A percentile compares a stretch with the other conserved stretches of the same genome.
Conservation (phyloP, 2,797 vertebrate species). For the Sarcophilus harrisii region DNA sequence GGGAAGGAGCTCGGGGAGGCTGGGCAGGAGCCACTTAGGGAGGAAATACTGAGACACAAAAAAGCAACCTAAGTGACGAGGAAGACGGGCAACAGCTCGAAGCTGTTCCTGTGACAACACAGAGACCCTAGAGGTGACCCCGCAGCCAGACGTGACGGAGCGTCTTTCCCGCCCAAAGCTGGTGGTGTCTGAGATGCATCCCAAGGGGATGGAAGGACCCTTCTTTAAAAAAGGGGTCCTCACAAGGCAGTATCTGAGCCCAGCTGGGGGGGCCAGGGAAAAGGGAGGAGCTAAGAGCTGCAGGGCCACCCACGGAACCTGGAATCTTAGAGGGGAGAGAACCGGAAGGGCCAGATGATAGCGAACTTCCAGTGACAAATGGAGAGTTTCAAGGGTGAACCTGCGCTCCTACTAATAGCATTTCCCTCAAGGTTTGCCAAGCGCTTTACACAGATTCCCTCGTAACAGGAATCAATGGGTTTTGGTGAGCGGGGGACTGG, state of each 20-base stretch:
- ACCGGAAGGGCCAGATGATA: neutral
- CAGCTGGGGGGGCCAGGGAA: too few species aligned
- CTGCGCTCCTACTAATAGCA: neutral
- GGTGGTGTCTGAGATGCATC: neutral
- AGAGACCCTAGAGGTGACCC: too few species aligned
- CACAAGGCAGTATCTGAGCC: too few species aligned
- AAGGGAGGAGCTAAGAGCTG: neutral
- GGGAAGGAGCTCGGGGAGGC: neutral
- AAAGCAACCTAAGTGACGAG: too few species aligned
- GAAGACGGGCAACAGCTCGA: too few species aligned
- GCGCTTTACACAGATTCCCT: neutral
- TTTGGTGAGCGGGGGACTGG: neutral
- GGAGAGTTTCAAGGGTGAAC: too few species aligned
- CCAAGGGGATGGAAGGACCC: neutral
- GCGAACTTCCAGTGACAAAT: neutral
- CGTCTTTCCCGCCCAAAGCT: neutral
- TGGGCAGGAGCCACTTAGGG: too few species aligned
- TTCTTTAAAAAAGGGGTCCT: neutral
- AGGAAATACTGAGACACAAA: too few species aligned
- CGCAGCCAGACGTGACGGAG: too few species aligned
- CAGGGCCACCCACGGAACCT: too few species aligned
- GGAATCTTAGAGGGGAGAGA: neutral
- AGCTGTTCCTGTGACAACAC: too few species aligned
- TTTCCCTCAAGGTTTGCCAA: neutral
- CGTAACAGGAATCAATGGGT: neutral